Percentiles rank a stretch among this genome's conserved stretches.
phyloP scores from a whole-genome alignment of 2,797 vertebrate genomes.

The Phoxinus dragarum region DNA sequence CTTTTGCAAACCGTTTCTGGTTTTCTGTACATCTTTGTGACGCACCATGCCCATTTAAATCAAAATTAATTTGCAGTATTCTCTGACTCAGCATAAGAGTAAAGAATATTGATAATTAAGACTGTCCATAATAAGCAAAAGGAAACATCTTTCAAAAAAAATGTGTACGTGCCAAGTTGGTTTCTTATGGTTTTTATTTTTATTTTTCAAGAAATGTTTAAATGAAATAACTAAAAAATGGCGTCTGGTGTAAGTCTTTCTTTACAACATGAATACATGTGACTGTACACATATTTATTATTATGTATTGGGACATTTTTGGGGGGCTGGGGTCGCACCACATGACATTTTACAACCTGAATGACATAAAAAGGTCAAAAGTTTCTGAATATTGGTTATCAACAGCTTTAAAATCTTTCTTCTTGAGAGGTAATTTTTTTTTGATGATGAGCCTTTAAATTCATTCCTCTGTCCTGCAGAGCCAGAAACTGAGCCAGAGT shows the following conservation, averaged over 20 bases:
- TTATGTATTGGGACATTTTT: background rate
- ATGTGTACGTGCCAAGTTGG: background rate
- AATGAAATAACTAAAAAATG: background rate
- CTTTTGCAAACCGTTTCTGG: background rate
- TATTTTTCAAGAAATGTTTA: background rate
- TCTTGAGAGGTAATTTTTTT: background rate
- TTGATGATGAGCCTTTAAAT: background rate
- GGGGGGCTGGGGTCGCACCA: background rate
- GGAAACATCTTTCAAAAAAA: background rate
- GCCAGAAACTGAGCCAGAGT: constrained; percentile 9
- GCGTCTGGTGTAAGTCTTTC: background rate
- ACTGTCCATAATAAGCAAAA: background rate
- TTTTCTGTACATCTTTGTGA: background rate
- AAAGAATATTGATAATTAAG: background rate
- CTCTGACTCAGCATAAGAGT: background rate
- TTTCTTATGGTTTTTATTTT: background rate
- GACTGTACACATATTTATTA: no score
- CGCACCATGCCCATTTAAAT: background rate
- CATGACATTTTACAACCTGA: background rate
- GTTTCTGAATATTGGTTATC: background rate
- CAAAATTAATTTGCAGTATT: background rate
- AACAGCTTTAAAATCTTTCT: background rate
- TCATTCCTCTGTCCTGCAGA: background rate
- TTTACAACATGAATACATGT: background rate
- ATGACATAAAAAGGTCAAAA: background rate